Base-by-base conservation (phyloP, 1,140 invertebrate species). In the Papilio dardanus region DNA sequence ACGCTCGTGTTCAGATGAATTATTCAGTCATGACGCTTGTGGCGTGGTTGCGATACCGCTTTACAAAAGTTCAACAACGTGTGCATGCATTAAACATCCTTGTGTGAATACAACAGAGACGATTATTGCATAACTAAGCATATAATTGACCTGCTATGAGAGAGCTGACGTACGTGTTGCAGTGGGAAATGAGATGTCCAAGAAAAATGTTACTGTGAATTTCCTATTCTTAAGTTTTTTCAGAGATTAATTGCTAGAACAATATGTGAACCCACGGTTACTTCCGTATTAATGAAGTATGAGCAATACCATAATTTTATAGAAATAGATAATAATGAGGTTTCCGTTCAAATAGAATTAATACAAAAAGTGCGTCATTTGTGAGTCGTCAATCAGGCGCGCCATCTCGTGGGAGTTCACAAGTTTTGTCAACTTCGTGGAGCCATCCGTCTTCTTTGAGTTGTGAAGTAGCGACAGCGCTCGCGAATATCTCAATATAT, bases 351-450 rank as follows among this genome's bases (percentile, higher is more conserved):
- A 69, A 21, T 69, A 1, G 33, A 21, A 69, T 62, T 62, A 62
- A 30, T 6, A 62, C 2, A 28, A 35, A 69, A 69, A 69, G n/a
- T 69, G 19, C 19, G 67, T 40, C 0, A 24, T 35, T 21, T 33
- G 16, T 19, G 67, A 3, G 19, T 69, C 67, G 35, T 69, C 67
- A 40, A 69, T 40, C 33, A 40, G 6, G 8, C 5, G n/a, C 19
- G 19, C 10, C 31, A 35, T 69, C 67, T 35, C 67, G 33, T 35
- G 35, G 67, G 67, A 35, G 21, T 62, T 62, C 30, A 24, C 31
- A 40, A 69, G 67, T 69, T 69, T 69, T 69, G 67, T 69, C 67
- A 69, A 69, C 67, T 69, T 69, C 42, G 33, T 69, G 33, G 33
- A 37, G 16, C 12, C 33, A 69, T 69, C 21, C 67, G 21, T 69